These are phyloP conservation scores for Sycobia sp. DNA, from an alignment of 1,140 invertebrate species.

Conservation along the genomic window DNA sequence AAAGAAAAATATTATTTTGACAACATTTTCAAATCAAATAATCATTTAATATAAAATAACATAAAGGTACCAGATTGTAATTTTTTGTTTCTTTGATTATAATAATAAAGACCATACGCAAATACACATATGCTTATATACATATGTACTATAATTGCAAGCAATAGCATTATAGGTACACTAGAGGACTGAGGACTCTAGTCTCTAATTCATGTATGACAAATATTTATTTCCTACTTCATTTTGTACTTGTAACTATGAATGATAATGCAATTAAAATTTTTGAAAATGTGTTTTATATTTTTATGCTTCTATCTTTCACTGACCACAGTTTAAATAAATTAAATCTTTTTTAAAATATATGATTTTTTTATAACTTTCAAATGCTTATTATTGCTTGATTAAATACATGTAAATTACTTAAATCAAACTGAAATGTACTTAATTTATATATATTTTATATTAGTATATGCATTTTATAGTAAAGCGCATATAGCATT, in stretches of 20 bases:
- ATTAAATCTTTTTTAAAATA: neutral
- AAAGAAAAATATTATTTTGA: constrained; percentile 16
- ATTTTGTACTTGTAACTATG: constrained; percentile 57
- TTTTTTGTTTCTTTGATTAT: constrained; percentile 34
- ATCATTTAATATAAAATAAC: too few relatives aligned
- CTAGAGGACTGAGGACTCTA: constrained; percentile 50
- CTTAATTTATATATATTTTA: too few relatives aligned
- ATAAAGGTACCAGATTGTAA: constrained; percentile 12
- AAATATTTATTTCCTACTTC: constrained; percentile 57
- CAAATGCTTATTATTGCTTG: too few relatives aligned
- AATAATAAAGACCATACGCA: constrained; percentile 35
- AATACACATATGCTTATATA: constrained; percentile 19
- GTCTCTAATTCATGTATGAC: constrained; percentile 49
- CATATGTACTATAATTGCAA: constrained; percentile 44
- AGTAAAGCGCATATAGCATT: too few relatives aligned
- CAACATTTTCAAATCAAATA: too few relatives aligned
- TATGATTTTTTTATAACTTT: too few relatives aligned
- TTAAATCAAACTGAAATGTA: too few relatives aligned
- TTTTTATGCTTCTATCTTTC: constrained; percentile 51
- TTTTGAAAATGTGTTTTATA: constrained; percentile 51
- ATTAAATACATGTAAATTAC: too few relatives aligned
- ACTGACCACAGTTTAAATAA: neutral
- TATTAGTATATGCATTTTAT: too few relatives aligned
- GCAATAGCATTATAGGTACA: constrained; percentile 44
- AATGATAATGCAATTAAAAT: constrained; percentile 53